Conservation (phyloP, 2,113 vertebrate species). For the Camarhynchus parvulus region DNA sequence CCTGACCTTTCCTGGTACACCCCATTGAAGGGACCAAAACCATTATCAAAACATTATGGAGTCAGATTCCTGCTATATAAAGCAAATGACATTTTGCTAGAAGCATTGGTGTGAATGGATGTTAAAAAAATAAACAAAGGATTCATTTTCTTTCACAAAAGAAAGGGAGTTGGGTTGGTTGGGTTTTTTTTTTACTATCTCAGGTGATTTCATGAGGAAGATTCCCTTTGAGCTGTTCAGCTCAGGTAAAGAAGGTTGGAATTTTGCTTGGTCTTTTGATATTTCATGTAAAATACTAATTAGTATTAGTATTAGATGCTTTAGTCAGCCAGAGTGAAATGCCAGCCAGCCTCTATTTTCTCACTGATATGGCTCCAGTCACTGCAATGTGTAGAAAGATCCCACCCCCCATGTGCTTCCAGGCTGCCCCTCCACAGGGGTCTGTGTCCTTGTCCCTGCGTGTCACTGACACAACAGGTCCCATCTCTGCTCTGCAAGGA, state of each 20-base stretch:
- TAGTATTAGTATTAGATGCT: background rate
- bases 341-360: background rate
- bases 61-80: background rate
- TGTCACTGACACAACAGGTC: background rate
- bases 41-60: background rate
- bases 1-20: background rate
- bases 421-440: background rate
- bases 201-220: background rate
- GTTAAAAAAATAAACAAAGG: background rate
- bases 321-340: background rate
- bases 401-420: accelerated
- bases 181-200: background rate
- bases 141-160: background rate
- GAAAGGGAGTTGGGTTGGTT: background rate
- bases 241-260: background rate
- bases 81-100: background rate
- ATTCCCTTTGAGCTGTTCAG: background rate
- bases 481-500: background rate
- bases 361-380: background rate
- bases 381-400: background rate
- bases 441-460: background rate
- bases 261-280: background rate
- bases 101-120: background rate
- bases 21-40: accelerated
- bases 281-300: background rate